Conservation (phyloP, 2,888 invertebrate genomes). For the Coelogynopora nodosa region DNA sequence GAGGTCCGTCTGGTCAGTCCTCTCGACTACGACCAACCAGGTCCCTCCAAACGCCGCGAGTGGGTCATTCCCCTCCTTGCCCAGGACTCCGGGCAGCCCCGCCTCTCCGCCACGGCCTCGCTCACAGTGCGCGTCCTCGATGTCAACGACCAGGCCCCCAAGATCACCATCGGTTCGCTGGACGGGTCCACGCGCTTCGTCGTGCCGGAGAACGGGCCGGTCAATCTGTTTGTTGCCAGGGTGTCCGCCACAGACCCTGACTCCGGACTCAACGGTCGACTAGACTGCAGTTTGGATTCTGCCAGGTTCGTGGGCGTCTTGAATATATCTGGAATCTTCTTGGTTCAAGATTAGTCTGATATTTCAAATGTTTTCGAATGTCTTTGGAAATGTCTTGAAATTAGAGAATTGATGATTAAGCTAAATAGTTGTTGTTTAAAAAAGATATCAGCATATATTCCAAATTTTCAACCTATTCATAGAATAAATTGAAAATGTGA, state of each 20-base stretch:
- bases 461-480: too few relatives aligned
- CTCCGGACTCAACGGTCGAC: constrained; percentile 27
- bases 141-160: constrained; percentile 41
- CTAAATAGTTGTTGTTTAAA: too few relatives aligned
- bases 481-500: too few relatives aligned
- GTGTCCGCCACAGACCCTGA: constrained; percentile 23
- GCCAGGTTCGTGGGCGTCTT: too few relatives aligned
- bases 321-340: too few relatives aligned
- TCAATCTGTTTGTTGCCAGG: constrained; percentile 8
- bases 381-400: too few relatives aligned
- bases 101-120: constrained; percentile 13
- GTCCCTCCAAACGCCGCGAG: neutral
- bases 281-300: constrained; percentile 21
- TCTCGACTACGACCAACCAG: neutral
- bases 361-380: too few relatives aligned
- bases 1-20: neutral
- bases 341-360: too few relatives aligned
- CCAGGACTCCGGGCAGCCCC: constrained; percentile 11
- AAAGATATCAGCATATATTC: too few relatives aligned
- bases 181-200: neutral
- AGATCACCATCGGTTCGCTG: neutral
- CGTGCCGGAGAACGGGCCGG: constrained; percentile 29
- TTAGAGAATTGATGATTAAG: too few relatives aligned
- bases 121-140: constrained; percentile 41
- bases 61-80: constrained; percentile 18